Percentiles rank a stretch among this genome's conserved stretches.
Evolutionary conservation across 2,888 invertebrate genomes (phyloP).

Genomic region (Drosophila subsilvestris): DNA sequence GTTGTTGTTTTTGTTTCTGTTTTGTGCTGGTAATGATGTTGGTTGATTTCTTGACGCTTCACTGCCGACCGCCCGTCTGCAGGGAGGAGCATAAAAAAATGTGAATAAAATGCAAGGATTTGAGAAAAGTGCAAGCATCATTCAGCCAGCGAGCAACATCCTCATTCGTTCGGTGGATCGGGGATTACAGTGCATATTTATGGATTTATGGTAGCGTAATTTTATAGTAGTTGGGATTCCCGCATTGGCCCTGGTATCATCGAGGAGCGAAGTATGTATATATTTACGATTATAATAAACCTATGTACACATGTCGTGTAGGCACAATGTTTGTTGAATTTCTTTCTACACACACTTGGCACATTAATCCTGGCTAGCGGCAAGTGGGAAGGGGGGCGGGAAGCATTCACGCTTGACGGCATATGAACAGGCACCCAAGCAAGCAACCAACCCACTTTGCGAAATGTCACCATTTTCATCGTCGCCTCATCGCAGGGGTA

Average conservation of each 20-base stretch:
- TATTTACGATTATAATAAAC: slow-evolving; percentile 18
- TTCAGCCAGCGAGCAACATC: slow-evolving; percentile 8
- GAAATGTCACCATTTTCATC: slow-evolving; percentile 45
- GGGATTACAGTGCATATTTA: slow-evolving; percentile 27
- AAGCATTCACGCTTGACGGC: slow-evolving; percentile 19
- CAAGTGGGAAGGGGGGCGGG: not conserved
- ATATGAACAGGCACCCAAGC: slow-evolving; percentile 27
- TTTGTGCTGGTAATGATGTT: slow-evolving; percentile 55
- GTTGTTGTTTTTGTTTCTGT: slow-evolving; percentile 27
- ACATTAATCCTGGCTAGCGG: slow-evolving; percentile 36
- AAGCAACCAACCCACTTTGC: slow-evolving; percentile 44
- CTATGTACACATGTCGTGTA: slow-evolving; percentile 1
- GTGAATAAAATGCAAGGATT: slow-evolving; percentile 69
- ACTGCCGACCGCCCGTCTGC: slow-evolving; percentile 47
- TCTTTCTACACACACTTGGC: slow-evolving; percentile 34
- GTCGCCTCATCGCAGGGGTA: not conserved
- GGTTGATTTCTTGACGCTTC: slow-evolving; percentile 60
- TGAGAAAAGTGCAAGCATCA: slow-evolving; percentile 50
- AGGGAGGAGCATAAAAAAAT: slow-evolving; percentile 53
- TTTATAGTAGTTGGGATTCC: slow-evolving; percentile 16
- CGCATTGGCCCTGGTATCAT: slow-evolving; percentile 38
- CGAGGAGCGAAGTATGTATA: too few relatives aligned
- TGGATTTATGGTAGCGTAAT: not conserved
- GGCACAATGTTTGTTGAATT: slow-evolving; percentile 40
- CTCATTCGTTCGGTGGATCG: slow-evolving; percentile 2